Conservation (phyloP, 2,797 vertebrate genomes). For the Tapera naevia region DNA sequence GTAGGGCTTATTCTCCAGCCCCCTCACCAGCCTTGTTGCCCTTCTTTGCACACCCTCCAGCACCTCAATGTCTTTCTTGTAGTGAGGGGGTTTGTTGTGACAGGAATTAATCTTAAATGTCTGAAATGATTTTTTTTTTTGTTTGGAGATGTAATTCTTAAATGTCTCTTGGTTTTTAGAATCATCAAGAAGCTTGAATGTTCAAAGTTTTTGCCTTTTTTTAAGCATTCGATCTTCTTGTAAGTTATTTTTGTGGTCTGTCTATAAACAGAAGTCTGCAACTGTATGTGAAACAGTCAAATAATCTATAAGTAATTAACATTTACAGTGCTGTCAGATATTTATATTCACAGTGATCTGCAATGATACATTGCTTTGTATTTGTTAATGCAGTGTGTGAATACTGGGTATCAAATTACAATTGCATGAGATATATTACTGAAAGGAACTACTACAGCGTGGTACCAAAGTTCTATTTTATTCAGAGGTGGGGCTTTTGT, state of each 20-base stretch:
- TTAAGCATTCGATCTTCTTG: not conserved
- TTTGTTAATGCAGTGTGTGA: not conserved
- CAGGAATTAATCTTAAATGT: not conserved
- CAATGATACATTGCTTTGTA: not conserved
- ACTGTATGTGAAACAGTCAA: not conserved
- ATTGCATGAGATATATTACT: not conserved
- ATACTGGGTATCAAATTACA: not conserved
- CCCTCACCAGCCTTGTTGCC: too few species aligned
- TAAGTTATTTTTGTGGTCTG: not conserved
- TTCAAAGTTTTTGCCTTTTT: not conserved
- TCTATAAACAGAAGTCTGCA: not conserved
- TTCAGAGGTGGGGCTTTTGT: not conserved
- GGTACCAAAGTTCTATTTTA: not conserved
- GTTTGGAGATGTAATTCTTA: not conserved
- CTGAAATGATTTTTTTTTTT: not conserved
- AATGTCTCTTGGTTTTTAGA: not conserved
- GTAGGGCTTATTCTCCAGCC: too few species aligned
- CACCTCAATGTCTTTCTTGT: too few species aligned
- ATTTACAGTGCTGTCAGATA: not conserved
- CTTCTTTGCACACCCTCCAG: too few species aligned
- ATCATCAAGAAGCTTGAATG: not conserved
- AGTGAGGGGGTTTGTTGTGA: too few species aligned
- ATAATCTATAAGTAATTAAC: not conserved
- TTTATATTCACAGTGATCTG: not conserved
- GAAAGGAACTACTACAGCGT: not conserved